phyloP scores from a whole-genome alignment of 2,113 vertebrate genomes.

The Chlorodrepanis virens region DNA sequence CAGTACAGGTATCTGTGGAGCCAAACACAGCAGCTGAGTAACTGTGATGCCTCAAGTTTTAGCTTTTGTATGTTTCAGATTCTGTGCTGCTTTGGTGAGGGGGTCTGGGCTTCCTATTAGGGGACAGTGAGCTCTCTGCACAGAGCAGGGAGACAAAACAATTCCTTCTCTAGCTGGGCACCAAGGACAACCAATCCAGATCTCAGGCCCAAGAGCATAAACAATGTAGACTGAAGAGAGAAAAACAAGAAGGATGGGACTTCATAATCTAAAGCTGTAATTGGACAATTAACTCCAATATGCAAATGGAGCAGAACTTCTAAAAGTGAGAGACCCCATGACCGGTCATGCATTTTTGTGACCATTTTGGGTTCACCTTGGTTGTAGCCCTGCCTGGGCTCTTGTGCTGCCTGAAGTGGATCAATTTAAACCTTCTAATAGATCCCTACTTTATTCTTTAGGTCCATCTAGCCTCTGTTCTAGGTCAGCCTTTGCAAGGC shows the following conservation, averaged over 20 bases:
- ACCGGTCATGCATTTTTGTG: rapidly evolving
- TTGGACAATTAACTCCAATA: background rate
- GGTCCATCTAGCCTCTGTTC: rapidly evolving
- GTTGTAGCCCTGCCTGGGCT: background rate
- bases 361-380: background rate
- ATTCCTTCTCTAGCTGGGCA: background rate
- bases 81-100: background rate
- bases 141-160: background rate
- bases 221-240: background rate
- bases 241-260: background rate
- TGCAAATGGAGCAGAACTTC: background rate
- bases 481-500: background rate
- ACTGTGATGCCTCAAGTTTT: background rate
- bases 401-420: background rate
- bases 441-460: background rate
- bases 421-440: background rate
- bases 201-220: background rate
- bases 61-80: background rate
- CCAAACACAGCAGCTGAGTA: constrained; percentile 15
- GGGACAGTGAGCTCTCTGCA: background rate
- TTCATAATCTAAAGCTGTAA: background rate
- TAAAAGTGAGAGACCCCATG: background rate
- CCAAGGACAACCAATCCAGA: background rate
- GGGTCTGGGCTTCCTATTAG: background rate
- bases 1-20: constrained; percentile 89